Evolutionary conservation across 2,113 vertebrate species (phyloP).

Genomic region (Natator depressus): DNA sequence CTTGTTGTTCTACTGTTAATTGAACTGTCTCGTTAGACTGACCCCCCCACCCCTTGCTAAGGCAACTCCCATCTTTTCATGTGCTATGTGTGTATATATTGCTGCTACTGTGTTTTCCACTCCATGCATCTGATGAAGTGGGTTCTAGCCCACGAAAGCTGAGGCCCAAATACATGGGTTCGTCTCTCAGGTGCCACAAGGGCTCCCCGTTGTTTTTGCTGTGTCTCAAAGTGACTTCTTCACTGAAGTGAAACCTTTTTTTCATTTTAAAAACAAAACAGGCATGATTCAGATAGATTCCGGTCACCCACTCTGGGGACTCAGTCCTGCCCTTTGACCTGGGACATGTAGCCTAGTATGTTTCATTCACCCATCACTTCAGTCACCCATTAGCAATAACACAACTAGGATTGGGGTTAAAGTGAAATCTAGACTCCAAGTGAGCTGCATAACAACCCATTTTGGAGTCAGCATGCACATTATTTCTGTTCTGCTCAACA

Average conservation of each 20-base stretch:
- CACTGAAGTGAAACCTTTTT: not conserved
- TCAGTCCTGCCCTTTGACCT: not conserved
- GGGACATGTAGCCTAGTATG: not conserved
- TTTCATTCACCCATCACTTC: not conserved
- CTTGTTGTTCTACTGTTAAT: no score
- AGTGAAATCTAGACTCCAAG: not conserved
- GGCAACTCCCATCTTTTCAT: no score
- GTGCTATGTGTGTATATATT: no score
- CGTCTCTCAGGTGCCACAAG: no score
- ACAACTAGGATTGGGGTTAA: not conserved
- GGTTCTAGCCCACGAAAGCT: no score
- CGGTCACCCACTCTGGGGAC: not conserved
- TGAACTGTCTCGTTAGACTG: no score
- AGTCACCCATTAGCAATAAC: not conserved
- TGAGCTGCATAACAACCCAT: not conserved
- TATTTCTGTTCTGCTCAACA: not conserved
- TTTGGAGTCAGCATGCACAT: not conserved
- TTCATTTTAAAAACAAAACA: not conserved
- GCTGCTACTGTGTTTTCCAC: no score
- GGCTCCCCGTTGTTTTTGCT: no score
- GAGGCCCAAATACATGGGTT: no score
- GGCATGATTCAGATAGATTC: not conserved
- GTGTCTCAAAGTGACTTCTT: not conserved
- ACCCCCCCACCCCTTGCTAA: no score
- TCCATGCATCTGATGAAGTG: no score